Base-by-base conservation (phyloP, 2,888 invertebrate genomes). In the Thalpophila matura region DNA sequence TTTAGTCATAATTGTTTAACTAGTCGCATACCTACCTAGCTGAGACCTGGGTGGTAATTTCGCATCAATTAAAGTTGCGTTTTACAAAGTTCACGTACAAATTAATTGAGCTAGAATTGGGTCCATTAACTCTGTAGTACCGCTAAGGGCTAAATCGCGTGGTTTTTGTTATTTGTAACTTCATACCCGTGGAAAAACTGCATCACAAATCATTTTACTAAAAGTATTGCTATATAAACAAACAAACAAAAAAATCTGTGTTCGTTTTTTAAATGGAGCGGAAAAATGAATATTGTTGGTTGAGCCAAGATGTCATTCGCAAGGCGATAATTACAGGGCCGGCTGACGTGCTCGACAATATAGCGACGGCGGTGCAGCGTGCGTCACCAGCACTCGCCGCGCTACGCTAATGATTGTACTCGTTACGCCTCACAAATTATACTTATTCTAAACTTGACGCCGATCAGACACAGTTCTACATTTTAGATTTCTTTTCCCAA, bases 311-410 rank as follows among this genome's bases (percentile, higher is more conserved):
- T 83, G 88, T 89, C 89, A 88, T 72, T 61, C 62, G 77, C 90
- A 89, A 83, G 66, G 68, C 65, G 68, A 82, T 89, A 91, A 91
- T 91, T 90, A 90, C 77, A 85, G 86, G 79, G 81, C 27, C 46
- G 75, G 65, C 57, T 77, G 84, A 81, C 74, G 77, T 66, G 65
- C 59, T 61, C 59, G 54, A 83, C 85, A 85, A 88, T 85, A 79
- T 85, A 79, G 75, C 61, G 63, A 64, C 47, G 60, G 38, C 55
- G 49, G 38, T 14, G 61, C 56, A 31, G 54, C 49, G 51, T 46
- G 55, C 77, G 87, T 86, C 91, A 86, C 51, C 33, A 35, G 56
- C 89, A 87, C 77, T 80, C 81, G 24, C 42, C 31, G 43, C 51
- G 61, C 20, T 51, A 47, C 65, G 26, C 67, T 85, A 86, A 86